Evolutionary conservation across 2,888 invertebrate genomes (phyloP).

Genomic region (Ctenicera cuprea): DNA sequence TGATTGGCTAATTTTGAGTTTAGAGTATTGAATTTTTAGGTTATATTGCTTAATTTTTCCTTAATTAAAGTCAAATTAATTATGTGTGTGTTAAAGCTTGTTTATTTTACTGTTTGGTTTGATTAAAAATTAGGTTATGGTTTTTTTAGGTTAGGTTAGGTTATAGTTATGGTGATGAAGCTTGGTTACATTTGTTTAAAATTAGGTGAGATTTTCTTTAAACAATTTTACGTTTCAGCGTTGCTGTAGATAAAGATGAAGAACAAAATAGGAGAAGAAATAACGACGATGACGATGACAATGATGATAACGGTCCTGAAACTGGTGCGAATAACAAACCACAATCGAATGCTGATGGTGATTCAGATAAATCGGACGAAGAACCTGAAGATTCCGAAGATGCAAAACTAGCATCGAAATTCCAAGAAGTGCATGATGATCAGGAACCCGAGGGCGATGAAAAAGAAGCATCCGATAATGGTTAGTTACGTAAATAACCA

Average conservation of each 20-base stretch:
- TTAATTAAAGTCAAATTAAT: no score
- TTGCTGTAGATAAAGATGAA: constrained; percentile 72
- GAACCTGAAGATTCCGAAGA: constrained; percentile 78
- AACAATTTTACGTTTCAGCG: constrained; percentile 60
- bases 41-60: no score
- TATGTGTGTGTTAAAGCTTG: no score
- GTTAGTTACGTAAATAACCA: constrained; percentile 37
- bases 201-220: no score
- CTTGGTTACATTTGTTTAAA: no score
- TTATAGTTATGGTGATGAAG: no score
- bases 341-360: constrained; percentile 29
- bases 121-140: no score
- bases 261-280: constrained; percentile 65
- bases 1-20: no score
- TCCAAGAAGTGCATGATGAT: constrained; percentile 70
- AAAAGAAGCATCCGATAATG: constrained; percentile 58
- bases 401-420: constrained; percentile 70
- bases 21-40: no score
- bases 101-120: no score
- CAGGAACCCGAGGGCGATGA: constrained; percentile 74
- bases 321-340: constrained; percentile 23
- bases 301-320: constrained; percentile 62
- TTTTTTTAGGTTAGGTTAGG: no score
- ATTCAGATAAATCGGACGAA: constrained; percentile 77
- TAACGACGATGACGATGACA: constrained; percentile 65